Evolutionary conservation across 2,113 vertebrate genomes (phyloP).

Genomic region (Corythoichthys intestinalis): DNA sequence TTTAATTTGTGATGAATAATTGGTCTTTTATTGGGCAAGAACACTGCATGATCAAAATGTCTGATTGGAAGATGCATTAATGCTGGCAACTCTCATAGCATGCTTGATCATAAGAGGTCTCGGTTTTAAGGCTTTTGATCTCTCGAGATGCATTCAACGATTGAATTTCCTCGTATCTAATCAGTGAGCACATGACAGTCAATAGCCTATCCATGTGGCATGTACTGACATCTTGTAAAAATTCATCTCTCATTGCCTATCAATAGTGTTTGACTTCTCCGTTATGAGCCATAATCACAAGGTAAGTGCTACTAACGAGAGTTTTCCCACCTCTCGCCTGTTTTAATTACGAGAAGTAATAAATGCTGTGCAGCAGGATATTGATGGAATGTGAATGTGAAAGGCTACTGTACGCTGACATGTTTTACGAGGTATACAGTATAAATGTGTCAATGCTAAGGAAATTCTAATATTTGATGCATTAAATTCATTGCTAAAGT

Average conservation of each 20-base stretch:
- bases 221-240: constrained; percentile 2
- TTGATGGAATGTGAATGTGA: too few relatives aligned
- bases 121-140: too few relatives aligned
- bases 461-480: neutral
- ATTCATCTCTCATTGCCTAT: neutral
- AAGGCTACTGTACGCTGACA: too few relatives aligned
- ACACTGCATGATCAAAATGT: too few relatives aligned
- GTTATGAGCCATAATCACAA: neutral
- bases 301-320: neutral
- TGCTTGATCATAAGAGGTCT: too few relatives aligned
- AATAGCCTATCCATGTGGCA: neutral
- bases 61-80: too few relatives aligned
- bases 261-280: constrained; percentile 1
- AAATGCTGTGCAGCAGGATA: neutral
- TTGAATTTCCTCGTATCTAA: neutral
- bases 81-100: too few relatives aligned
- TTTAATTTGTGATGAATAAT: too few relatives aligned
- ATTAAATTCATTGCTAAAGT: neutral
- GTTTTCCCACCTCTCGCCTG: neutral
- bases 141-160: neutral
- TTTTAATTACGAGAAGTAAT: neutral
- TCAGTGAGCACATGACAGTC: neutral
- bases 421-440: too few relatives aligned
- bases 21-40: too few relatives aligned
- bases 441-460: too few relatives aligned